These are phyloP conservation scores for Tragelaphus strepsiceros DNA, from an alignment of 2,113 vertebrate genomes.

Conservation along the genomic window DNA sequence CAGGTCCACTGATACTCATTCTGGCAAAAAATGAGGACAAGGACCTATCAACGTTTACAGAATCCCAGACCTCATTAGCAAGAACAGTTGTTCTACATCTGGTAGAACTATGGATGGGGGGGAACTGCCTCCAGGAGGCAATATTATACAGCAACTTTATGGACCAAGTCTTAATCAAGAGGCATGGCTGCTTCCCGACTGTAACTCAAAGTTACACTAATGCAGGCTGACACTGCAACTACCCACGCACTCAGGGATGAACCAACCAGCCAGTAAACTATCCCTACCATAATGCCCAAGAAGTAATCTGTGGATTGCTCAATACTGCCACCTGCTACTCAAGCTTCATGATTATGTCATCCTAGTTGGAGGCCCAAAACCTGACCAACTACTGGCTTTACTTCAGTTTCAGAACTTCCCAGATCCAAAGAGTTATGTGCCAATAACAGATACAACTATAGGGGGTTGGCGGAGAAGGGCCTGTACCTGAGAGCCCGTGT, in stretches of 20 bases:
- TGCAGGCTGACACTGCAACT: background rate
- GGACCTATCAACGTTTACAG: background rate
- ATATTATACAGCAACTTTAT: background rate
- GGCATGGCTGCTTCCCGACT: background rate
- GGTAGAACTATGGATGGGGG: background rate
- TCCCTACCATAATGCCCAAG: background rate
- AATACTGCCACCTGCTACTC: background rate
- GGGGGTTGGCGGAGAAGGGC: background rate
- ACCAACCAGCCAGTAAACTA: background rate
- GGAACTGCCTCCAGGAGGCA: background rate
- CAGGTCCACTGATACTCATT: background rate
- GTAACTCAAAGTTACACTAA: background rate
- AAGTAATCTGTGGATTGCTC: background rate
- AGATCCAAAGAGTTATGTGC: background rate
- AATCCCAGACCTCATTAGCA: background rate
- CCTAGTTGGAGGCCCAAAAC: background rate
- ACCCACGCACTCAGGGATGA: background rate
- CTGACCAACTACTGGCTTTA: background rate
- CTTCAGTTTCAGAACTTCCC: background rate
- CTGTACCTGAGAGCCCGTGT: background rate
- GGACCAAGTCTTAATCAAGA: background rate
- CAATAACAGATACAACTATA: background rate
- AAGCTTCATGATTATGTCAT: background rate
- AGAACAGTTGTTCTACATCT: background rate
- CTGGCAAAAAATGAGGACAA: background rate